Evolutionary conservation across 2,797 vertebrate genomes (phyloP).

Genomic region (Macropus fuliginosus): DNA sequence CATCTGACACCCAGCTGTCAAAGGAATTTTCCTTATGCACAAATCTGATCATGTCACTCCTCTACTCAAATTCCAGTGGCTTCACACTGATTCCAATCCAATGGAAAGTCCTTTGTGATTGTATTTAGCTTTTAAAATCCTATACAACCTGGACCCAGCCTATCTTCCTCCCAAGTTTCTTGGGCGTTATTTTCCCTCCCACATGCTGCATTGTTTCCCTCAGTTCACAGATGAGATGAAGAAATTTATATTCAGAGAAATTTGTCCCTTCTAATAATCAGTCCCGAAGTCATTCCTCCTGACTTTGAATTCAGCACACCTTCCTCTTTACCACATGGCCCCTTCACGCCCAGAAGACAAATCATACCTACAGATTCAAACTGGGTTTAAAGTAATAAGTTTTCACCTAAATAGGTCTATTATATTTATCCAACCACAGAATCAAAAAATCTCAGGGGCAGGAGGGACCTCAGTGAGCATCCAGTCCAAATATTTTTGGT

Average conservation of each 20-base stretch:
- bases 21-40: background rate
- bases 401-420: background rate
- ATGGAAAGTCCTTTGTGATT: background rate
- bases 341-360: background rate
- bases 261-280: background rate
- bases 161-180: background rate
- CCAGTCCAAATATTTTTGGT: background rate
- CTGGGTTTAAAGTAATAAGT: background rate
- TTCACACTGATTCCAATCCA: background rate
- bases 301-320: background rate
- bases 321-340: background rate
- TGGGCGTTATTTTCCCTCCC: background rate
- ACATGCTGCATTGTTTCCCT: background rate
- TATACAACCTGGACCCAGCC: background rate
- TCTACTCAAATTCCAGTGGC: background rate
- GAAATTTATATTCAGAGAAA: background rate
- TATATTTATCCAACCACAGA: background rate
- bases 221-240: background rate
- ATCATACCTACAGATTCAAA: background rate
- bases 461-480: background rate
- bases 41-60: background rate
- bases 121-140: background rate
- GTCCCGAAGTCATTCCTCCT: background rate
- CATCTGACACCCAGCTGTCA: background rate
- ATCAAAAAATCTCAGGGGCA: background rate